Percentiles rank a stretch among this genome's conserved stretches.
Evolutionary conservation across 2,113 vertebrate genomes (phyloP).

Genomic region (Saguinus midas): DNA sequence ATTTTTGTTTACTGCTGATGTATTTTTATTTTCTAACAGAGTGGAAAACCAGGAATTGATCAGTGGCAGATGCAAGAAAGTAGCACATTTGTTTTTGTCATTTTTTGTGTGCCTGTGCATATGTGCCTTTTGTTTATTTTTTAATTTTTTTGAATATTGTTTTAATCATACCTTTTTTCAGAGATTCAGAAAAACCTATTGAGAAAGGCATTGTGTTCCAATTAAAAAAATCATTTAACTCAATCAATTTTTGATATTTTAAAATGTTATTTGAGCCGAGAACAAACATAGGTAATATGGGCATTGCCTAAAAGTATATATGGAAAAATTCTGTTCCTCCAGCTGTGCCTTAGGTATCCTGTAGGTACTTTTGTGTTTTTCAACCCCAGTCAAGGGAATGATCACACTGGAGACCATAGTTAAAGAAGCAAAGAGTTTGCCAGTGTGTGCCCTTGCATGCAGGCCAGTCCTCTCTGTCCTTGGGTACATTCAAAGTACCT

Average conservation of each 20-base stretch:
- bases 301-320: background rate
- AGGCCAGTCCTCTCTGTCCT: background rate
- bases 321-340: background rate
- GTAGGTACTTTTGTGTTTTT: background rate
- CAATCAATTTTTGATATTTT: background rate
- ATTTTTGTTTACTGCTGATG: background rate
- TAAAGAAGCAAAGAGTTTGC: background rate
- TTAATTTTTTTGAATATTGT: background rate
- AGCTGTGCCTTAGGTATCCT: background rate
- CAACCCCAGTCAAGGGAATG: background rate
- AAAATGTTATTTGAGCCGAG: background rate
- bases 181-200: background rate
- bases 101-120: background rate
- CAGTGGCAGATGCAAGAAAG: background rate
- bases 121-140: slow-evolving; percentile 16
- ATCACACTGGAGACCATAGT: background rate
- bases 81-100: background rate
- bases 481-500: background rate
- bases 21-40: background rate
- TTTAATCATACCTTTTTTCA: slow-evolving; percentile 45
- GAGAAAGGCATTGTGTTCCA: background rate
- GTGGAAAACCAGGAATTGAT: background rate
- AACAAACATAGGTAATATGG: background rate
- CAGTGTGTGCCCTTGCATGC: background rate
- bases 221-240: background rate